A percentile compares a stretch with the other conserved stretches of the same genome.
These are phyloP conservation scores for Chionodraco myersi DNA, from an alignment of 2,113 vertebrate genomes.

Conservation along the genomic window DNA sequence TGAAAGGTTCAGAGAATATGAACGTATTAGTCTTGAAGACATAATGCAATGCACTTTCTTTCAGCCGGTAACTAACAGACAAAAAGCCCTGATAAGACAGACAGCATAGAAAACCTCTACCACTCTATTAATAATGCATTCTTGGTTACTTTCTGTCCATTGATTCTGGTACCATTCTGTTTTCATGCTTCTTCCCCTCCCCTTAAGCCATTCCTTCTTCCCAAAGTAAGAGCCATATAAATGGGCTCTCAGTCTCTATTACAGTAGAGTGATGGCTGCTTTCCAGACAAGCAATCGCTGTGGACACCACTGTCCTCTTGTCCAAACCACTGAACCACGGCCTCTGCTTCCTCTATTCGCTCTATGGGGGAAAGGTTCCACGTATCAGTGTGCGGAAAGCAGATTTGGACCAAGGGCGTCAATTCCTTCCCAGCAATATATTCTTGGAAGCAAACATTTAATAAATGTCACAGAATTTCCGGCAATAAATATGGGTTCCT, in stretches of 20 bases:
- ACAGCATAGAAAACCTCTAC: constrained; percentile 42
- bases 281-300: constrained; percentile 73
- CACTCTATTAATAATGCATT: constrained; percentile 71
- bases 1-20: constrained; percentile 34
- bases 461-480: constrained; percentile 30
- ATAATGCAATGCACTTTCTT: constrained; percentile 39
- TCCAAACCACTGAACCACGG: constrained; percentile 66
- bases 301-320: constrained; percentile 62
- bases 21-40: constrained; percentile 15
- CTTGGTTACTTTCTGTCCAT: constrained; percentile 56
- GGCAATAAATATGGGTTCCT: constrained; percentile 9
- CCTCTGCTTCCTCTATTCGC: constrained; percentile 48
- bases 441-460: constrained; percentile 20
- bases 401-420: constrained; percentile 30
- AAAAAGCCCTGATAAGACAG: constrained; percentile 40
- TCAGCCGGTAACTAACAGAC: constrained; percentile 30
- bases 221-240: constrained; percentile 70
- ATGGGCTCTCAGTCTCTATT: constrained; percentile 72
- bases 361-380: constrained; percentile 57
- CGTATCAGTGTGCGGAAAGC: constrained; percentile 49
- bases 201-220: constrained; percentile 60
- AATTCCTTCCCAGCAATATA: constrained; percentile 33
- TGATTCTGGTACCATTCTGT: constrained; percentile 62
- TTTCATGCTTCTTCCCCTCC: constrained; percentile 34
- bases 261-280: constrained; percentile 72